A percentile compares a stretch with the other conserved stretches of the same genome.
phyloP scores from a whole-genome alignment of 2,888 invertebrate genomes.

The Epinotia ramella region DNA sequence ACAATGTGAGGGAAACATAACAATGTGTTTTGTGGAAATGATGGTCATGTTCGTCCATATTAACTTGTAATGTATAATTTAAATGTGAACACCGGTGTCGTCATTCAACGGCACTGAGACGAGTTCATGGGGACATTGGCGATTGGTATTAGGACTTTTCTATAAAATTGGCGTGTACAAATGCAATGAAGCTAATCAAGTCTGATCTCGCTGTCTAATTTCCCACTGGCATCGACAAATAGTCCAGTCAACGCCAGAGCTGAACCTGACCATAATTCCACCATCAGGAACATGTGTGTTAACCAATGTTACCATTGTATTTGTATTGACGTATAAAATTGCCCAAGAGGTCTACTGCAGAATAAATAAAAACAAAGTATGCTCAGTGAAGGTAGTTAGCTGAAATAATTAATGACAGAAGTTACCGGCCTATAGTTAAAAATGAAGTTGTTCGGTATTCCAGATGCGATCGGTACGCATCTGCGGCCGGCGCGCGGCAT shows the following conservation, averaged over 20 bases:
- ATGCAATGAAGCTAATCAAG: slow-evolving; percentile 61
- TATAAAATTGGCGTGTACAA: slow-evolving; percentile 63
- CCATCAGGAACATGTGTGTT: background rate
- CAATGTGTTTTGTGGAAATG: too few relatives aligned
- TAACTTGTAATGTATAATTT: too few relatives aligned
- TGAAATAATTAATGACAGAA: slow-evolving; percentile 7
- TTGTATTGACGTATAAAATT: background rate
- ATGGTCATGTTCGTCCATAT: too few relatives aligned
- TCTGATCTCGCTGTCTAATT: slow-evolving; percentile 48
- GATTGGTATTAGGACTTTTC: slow-evolving; percentile 48
- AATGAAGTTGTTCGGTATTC: slow-evolving; percentile 68
- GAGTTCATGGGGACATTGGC: too few relatives aligned
- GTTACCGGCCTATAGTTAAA: slow-evolving; percentile 66
- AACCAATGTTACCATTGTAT: background rate
- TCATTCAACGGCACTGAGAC: too few relatives aligned
- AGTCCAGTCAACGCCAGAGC: slow-evolving; percentile 60
- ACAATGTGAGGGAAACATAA: too few relatives aligned
- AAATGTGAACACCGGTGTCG: too few relatives aligned
- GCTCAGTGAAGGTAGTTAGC: too few relatives aligned
- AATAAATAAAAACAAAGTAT: too few relatives aligned
- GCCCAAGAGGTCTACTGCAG: too few relatives aligned
- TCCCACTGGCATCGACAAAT: slow-evolving; percentile 63
- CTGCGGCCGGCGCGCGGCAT: slow-evolving; percentile 58
- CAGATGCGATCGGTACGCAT: slow-evolving; percentile 66
- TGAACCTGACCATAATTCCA: slow-evolving; percentile 5